Conservation (phyloP, 2,888 invertebrate genomes). For the Mythimna lalbum region DNA sequence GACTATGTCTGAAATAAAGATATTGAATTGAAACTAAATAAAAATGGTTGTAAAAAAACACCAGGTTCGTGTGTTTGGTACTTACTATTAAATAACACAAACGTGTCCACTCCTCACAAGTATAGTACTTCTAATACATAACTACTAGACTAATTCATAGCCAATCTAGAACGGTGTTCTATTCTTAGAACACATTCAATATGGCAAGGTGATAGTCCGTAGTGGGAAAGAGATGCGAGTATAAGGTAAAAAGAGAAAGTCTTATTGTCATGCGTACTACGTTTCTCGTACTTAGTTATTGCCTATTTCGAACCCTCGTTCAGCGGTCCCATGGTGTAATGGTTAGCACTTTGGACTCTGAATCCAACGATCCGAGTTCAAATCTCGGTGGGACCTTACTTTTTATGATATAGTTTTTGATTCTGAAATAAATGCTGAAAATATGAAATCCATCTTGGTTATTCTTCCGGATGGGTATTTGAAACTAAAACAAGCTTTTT, state of each 20-base stretch:
- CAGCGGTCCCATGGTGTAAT: constrained; percentile 48
- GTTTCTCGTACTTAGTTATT: constrained; percentile 31
- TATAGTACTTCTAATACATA: neutral
- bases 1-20: too few species aligned
- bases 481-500: too few species aligned
- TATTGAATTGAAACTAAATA: too few species aligned
- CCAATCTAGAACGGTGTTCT: constrained; percentile 24
- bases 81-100: neutral
- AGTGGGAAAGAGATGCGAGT: constrained; percentile 19
- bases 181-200: constrained; percentile 34
- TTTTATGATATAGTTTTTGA: neutral
- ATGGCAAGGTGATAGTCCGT: constrained; percentile 9
- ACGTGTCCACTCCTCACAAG: neutral
- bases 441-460: fast-evolving
- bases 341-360: constrained; percentile 88
- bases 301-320: constrained; percentile 57
- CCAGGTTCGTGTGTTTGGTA: too few species aligned
- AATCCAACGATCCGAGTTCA: constrained; percentile 86
- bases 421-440: too few species aligned
- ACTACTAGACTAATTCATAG: constrained; percentile 13
- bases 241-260: constrained; percentile 27
- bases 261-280: constrained; percentile 73
- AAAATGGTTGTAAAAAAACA: too few species aligned
- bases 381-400: constrained; percentile 82
- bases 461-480: too few species aligned